Percentiles rank a stretch among this genome's conserved stretches.
phyloP scores from a whole-genome alignment of 2,797 vertebrate genomes.

The Fistularia tabacaria region DNA sequence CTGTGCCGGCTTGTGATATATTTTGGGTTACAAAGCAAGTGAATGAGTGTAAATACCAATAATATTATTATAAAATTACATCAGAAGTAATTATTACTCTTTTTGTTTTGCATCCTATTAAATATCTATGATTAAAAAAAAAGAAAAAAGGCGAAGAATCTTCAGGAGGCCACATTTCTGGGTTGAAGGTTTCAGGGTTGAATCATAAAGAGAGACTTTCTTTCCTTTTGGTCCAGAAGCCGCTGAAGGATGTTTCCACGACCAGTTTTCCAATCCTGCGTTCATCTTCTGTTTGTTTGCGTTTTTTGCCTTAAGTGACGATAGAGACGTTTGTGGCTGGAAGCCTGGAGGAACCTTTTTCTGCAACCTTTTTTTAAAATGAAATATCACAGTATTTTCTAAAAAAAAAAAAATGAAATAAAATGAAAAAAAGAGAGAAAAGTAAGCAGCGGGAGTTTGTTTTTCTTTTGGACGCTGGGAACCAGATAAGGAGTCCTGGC shows the following conservation, averaged over 20 bases:
- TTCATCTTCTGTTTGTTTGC: slow-evolving; percentile 86
- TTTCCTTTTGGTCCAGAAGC: slow-evolving; percentile 79
- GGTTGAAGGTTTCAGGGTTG: slow-evolving; percentile 29
- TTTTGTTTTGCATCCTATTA: slow-evolving; percentile 76
- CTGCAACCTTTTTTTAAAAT: slow-evolving; percentile 93
- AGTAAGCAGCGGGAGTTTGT: slow-evolving; percentile 1
- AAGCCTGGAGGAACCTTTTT: slow-evolving; percentile 96
- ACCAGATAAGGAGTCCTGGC: too few species aligned
- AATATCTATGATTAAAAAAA: slow-evolving; percentile 25
- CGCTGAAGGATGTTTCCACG: slow-evolving; percentile 81
- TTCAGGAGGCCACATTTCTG: slow-evolving; percentile 72
- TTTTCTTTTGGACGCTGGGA: slow-evolving; percentile 16
- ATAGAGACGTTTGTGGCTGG: slow-evolving; percentile 95
- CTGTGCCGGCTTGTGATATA: slow-evolving; percentile 85
- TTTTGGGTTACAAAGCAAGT: slow-evolving; percentile 85
- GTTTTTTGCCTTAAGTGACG: slow-evolving; percentile 94
- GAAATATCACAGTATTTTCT: slow-evolving; percentile 99
- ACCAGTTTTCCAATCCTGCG: slow-evolving; percentile 70
- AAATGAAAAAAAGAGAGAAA: slow-evolving; percentile 6
- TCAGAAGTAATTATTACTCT: slow-evolving; percentile 64
- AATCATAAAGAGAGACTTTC: slow-evolving; percentile 71
- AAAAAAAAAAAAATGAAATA: slow-evolving; percentile 68
- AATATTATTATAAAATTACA: slow-evolving; percentile 68
- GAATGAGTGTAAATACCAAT: slow-evolving; percentile 88
- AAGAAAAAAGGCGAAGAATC: slow-evolving; percentile 49